Evolutionary conservation across 2,113 vertebrate genomes (phyloP).

Genomic region (Morone chrysops): DNA sequence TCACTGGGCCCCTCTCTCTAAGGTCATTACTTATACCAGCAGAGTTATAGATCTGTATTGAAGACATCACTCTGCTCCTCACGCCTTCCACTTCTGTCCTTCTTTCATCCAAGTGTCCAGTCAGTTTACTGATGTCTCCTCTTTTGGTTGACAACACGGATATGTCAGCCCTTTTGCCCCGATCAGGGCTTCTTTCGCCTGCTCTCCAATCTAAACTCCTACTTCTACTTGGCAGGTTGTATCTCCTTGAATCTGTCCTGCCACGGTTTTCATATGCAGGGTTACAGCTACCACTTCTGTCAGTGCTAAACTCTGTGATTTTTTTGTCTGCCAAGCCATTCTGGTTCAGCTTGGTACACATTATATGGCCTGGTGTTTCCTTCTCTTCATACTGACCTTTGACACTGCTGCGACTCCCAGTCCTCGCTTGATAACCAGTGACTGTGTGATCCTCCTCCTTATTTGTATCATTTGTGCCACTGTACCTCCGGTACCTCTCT

Average conservation of each 20-base stretch:
- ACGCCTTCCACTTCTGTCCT: not conserved
- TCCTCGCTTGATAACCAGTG: conserved; percentile 24
- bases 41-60: conserved; percentile 35
- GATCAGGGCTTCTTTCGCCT: conserved; percentile 16
- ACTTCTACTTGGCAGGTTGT: conserved; percentile 63
- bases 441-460: conserved; percentile 17
- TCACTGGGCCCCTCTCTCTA: conserved; percentile 25
- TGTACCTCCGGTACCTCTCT: not conserved
- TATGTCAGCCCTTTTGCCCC: not conserved
- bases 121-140: not conserved
- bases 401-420: not conserved
- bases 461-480: conserved; percentile 22
- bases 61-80: conserved; percentile 35
- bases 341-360: conserved; percentile 34
- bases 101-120: conserved; percentile 49
- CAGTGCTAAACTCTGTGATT: conserved; percentile 19
- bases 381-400: conserved; percentile 39
- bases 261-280: conserved; percentile 37
- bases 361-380: conserved; percentile 19
- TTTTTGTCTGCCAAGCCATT: conserved; percentile 33
- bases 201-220: conserved; percentile 77
- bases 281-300: conserved; percentile 25
- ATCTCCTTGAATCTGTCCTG: conserved; percentile 60
- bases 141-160: conserved; percentile 4
- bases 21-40: not conserved